Conservation (phyloP, 2,888 invertebrate genomes). For the Xestia ashworthii region DNA sequence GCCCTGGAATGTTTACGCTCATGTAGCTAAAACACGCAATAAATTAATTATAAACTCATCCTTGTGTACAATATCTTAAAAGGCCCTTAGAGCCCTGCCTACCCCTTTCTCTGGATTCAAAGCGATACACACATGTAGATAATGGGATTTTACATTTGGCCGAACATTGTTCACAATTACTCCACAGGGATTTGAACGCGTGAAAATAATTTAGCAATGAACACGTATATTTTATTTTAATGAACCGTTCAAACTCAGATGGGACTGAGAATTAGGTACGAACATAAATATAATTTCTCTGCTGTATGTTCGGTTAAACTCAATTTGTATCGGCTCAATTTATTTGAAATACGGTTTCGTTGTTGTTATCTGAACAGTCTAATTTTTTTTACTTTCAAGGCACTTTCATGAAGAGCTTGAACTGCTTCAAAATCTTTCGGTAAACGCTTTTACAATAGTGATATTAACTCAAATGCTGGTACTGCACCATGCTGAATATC, state of each 20-base stretch:
- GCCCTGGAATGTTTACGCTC: neutral
- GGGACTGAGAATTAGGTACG: constrained; percentile 41
- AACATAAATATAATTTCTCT: constrained; percentile 38
- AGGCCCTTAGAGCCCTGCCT: constrained; percentile 14
- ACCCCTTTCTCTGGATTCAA: constrained; percentile 33
- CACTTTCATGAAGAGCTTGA: neutral
- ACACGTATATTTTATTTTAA: constrained; percentile 64
- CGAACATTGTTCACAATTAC: constrained; percentile 68
- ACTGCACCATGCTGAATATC: too few species aligned
- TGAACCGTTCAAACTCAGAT: constrained; percentile 51
- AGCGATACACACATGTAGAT: constrained; percentile 59
- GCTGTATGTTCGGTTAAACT: constrained; percentile 40
- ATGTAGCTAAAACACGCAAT: constrained; percentile 7
- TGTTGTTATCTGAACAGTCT: constrained; percentile 4
- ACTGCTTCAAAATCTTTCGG: neutral
- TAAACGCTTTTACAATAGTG: neutral
- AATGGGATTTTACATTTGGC: constrained; percentile 63
- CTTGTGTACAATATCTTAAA: constrained; percentile 50
- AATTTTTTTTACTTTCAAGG: neutral
- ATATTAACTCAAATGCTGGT: neutral
- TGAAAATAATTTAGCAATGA: constrained; percentile 64
- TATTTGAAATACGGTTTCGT: constrained; percentile 18
- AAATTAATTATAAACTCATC: constrained; percentile 47
- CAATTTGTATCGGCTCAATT: constrained; percentile 43
- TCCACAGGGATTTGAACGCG: constrained; percentile 56